phyloP scores from a whole-genome alignment of 2,797 vertebrate genomes.

The Platyrinchus mystaceus region DNA sequence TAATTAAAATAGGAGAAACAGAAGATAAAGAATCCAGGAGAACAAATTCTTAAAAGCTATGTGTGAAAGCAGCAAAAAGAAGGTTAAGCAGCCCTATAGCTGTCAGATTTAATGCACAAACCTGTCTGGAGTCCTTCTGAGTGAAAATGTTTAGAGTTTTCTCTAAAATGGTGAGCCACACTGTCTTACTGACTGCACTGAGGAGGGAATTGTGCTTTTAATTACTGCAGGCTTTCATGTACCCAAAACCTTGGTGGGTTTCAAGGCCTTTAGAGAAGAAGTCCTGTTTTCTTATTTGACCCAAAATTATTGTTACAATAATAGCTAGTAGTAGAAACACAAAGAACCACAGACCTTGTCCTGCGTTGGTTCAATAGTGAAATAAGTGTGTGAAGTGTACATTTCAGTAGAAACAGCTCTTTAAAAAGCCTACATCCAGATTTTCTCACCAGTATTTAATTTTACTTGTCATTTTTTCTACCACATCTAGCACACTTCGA shows the following conservation, averaged over 20 bases:
- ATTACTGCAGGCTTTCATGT: background rate
- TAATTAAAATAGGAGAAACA: background rate
- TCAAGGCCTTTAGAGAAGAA: background rate
- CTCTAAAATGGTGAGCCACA: background rate
- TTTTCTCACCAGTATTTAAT: background rate
- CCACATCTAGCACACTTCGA: background rate
- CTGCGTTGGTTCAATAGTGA: background rate
- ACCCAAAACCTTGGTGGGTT: background rate
- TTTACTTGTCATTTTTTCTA: slow-evolving; percentile 6
- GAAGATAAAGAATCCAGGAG: background rate
- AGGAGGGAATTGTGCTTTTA: background rate
- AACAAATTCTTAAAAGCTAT: background rate
- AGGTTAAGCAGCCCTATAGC: background rate
- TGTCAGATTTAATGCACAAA: background rate
- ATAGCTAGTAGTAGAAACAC: background rate
- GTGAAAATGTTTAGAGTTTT: background rate
- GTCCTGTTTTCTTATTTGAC: background rate
- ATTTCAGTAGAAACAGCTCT: background rate
- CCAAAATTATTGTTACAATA: background rate
- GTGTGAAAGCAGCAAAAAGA: background rate
- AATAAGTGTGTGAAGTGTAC: background rate
- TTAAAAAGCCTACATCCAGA: background rate
- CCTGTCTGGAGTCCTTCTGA: slow-evolving; percentile 8
- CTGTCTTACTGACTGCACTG: background rate
- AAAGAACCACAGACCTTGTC: background rate